Base-by-base conservation (phyloP, 2,888 invertebrate species). In the Drosophila fungiperda region DNA sequence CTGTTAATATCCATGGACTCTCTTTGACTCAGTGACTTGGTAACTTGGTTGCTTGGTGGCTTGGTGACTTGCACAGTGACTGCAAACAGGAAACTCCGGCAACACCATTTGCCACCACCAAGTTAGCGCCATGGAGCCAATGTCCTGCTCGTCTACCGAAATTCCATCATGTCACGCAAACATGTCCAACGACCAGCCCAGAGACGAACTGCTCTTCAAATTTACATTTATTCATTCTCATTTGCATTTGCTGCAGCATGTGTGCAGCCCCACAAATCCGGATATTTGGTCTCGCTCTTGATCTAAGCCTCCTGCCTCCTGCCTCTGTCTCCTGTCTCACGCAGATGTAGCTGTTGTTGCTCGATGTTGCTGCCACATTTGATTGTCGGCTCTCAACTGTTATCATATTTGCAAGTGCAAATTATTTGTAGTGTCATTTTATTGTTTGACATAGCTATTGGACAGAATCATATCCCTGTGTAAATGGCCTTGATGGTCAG, bases 401-500 rank as follows among this genome's bases (percentile, higher is more conserved):
- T 75, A 74, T 73, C 75, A 83, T 73, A 68, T 80, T 45, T 73
- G 84, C 59, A 66, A 36, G 64, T 82, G 77, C 80, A 87, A 89
- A 84, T 79, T 85, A 89, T 89, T 85, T 87, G 89, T 75, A 67
- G 84, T 89, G 82, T 87, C 87, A 76, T 85, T 85, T 85, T 79
- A 87, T 89, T 82, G 87, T 75, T 89, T 77, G 80, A 85, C 76
- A 75, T 75, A 72, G 80, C 73, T 77, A 77, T 76, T 85, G 72
- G 71, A 61, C 66, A 52, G 65, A 60, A 52, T 69, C 59, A 57
- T 53, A 63, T 64, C 54, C 57, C 61, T 45, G 29, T 45, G 45
- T 20, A 45, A 6, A 36, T 15, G 29, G 20, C 17, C 3, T n/a
- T 26, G 20, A 42, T 50, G 45, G n/a, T 20, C 40, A 20, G 26